A percentile compares a stretch with the other conserved stretches of the same genome.
Conservation (phyloP, 2,797 vertebrate genomes). For the Myotis findleyi region DNA sequence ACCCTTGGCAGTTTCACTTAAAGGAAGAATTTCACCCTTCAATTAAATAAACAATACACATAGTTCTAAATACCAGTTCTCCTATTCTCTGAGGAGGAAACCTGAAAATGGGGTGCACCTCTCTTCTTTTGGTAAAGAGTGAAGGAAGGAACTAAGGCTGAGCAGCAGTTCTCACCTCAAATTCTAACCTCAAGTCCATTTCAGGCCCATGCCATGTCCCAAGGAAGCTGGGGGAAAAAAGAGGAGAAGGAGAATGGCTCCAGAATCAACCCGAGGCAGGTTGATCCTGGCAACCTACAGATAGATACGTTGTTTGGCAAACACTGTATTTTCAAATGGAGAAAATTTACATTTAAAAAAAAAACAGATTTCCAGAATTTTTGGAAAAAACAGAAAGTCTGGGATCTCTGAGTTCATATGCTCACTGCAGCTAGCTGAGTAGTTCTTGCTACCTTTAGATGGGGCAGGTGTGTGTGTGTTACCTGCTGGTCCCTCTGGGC, state of each 20-base stretch:
- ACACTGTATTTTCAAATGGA: background rate
- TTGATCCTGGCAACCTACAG: background rate
- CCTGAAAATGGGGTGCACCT: background rate
- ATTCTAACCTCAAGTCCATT: background rate
- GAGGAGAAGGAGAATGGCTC: background rate
- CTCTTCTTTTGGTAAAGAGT: slow-evolving; percentile 21
- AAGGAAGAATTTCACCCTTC: slow-evolving; percentile 10
- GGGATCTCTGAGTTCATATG: background rate
- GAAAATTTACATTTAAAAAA: slow-evolving; percentile 32
- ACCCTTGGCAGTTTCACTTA: background rate
- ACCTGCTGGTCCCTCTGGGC: background rate
- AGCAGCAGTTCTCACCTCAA: background rate
- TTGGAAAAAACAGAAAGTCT: background rate
- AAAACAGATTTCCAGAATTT: background rate
- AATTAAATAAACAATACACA: background rate
- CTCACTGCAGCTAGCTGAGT: background rate
- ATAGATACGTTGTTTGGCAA: background rate
- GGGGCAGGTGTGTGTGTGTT: background rate
- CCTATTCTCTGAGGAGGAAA: background rate
- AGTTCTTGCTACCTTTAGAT: background rate
- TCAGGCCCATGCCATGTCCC: background rate
- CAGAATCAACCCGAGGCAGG: background rate
- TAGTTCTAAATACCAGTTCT: background rate
- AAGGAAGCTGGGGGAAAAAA: background rate
- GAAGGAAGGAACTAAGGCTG: background rate